Evolutionary conservation across 2,113 vertebrate species (phyloP), one percentile per base, ranked within the genome.

Genomic region (Perca flavescens): DNA sequence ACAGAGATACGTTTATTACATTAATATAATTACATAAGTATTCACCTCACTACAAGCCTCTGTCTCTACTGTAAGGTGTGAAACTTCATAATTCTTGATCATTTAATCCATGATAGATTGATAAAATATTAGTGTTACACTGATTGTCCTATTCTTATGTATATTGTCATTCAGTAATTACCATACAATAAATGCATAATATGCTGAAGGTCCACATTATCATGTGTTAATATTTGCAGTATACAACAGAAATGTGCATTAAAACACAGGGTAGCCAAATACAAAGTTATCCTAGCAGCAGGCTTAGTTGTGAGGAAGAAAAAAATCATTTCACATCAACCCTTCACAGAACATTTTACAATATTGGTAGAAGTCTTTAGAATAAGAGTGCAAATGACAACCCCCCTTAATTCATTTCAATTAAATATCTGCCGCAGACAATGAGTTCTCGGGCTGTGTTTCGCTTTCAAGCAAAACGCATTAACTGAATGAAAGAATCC

Each of bases 401-500:
- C 10, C 57, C 69, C 57, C 53, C 40, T 60, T 62, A 50, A 52
- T 86, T 60, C 6, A 49, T 86, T 90, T 88, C 74, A 93, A 90
- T 91, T 81, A 91, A 88, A 85, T 82, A 80, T 87, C 65, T 74
- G 70, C 77, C 13, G 75, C 79, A 69, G 82, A 92, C 88, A 91
- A 88, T 88, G 84, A 79, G 46, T 83, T 91, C 78, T 88, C 68
- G 0, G 78, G 49, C 87, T 76, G 66, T 11, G 47, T 67, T 84
- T 84, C 76, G 12, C 84, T 92, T 89, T 91, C 81, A 74, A 86
- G 80, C 84, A 69, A 79, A 90, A 83, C 63, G 60, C 88, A 88
- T 93, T 88, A 89, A 82, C 67, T 63, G 70, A 87, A 80, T 89
- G 77, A 90, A 88, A 84, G 86, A 89, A 86, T 87, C 71, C 83